Base-by-base conservation (phyloP, 2,888 invertebrate species). In the Drosophila anceps region DNA sequence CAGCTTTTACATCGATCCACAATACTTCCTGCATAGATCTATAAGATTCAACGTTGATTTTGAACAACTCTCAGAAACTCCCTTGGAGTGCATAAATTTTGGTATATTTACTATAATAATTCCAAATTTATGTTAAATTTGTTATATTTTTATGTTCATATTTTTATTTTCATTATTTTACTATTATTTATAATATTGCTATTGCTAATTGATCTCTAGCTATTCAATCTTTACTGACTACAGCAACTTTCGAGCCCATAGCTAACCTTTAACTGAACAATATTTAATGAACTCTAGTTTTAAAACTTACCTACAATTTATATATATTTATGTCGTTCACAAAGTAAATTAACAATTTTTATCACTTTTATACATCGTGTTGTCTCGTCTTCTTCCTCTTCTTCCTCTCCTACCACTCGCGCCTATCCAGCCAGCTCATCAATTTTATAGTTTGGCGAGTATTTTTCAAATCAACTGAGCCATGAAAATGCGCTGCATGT, bases 401-500 rank as follows among this genome's bases (percentile, higher is more conserved):
- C 2, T 33, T n/a, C n/a, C n/a, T n/a, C n/a, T n/a, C 15, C 6
- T 7, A 24, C 15, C 12, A n/a, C 51, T 20, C 35, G n/a, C 29
- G 13, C 41, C 15, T 27, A 57, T 69, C 9, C 41, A 44, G 63
- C 60, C 12, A 48, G 62, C 75, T 76, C 75, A 76, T 76, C 77
- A 76, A 77, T 61, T 77, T 69, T 27, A 44, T 69, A 60, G 55
- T 61, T 43, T 39, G 20, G 57, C 20, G 55, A 55, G 71, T 73
- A 67, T 69, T 73, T 73, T 58, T 20, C 13, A 72, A 82, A 59
- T 66, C 80, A 80, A 84, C 84, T 86, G 72, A 83, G 82, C 70
- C 83, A 77, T 83, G 82, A 84, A 86, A 83, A 86, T 77, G 84
- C 84, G 60, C 18, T 82, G 70, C 69, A 74, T 76, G 79, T 84